Evolutionary conservation across 2,113 vertebrate genomes (phyloP).

Genomic region (Muscicapa adusta): DNA sequence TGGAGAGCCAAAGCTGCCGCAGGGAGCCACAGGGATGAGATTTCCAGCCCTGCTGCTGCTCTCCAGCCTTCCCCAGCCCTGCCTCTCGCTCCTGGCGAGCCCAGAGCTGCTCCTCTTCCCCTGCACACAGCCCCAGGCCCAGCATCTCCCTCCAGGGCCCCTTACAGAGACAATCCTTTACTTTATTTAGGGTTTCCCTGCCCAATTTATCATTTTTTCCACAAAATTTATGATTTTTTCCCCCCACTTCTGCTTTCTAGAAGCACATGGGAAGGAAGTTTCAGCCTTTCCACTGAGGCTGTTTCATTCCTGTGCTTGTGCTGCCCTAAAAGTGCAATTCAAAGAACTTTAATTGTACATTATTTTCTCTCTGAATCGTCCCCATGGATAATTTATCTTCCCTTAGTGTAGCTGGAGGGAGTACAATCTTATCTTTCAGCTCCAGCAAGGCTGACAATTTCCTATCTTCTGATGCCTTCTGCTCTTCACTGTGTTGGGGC

Average conservation of each 20-base stretch:
- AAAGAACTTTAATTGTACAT: slow-evolving; percentile 20
- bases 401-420: not conserved
- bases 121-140: not conserved
- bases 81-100: not conserved
- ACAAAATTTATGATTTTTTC: not conserved
- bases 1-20: not conserved
- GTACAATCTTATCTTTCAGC: slow-evolving; percentile 54
- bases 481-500: not conserved
- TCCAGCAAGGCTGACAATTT: slow-evolving; percentile 41
- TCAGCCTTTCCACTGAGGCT: not conserved
- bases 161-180: not conserved
- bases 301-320: accelerated
- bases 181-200: not conserved
- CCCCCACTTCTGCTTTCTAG: not conserved
- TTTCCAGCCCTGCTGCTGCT: not conserved
- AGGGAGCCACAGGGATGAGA: not conserved
- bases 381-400: slow-evolving; percentile 30
- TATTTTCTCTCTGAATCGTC: slow-evolving; percentile 19
- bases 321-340: not conserved
- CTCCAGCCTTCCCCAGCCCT: not conserved
- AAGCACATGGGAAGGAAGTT: not conserved
- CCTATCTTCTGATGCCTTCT: slow-evolving; percentile 24
- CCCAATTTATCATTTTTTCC: not conserved
- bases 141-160: not conserved
- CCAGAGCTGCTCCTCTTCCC: not conserved